Conservation (phyloP, 2,888 invertebrate genomes). For the Auanema sp. region DNA sequence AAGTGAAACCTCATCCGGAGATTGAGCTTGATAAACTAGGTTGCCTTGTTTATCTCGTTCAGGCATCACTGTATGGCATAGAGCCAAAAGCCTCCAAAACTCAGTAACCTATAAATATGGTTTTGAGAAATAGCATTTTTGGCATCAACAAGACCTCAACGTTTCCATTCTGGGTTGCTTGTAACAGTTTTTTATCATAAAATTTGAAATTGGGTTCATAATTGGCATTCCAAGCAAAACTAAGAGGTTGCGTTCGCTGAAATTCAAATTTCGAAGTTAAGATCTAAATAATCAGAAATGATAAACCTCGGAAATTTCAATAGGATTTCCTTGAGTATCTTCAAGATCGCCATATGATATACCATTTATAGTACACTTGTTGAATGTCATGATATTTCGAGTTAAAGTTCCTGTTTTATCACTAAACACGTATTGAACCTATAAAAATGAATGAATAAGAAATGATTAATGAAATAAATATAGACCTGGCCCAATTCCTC, state of each 20-base stretch:
- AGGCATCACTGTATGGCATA: slow-evolving; percentile 99
- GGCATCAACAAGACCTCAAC: slow-evolving; percentile 70
- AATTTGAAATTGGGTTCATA: slow-evolving; percentile 90
- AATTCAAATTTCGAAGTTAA: slow-evolving; percentile 8
- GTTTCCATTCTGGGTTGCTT: slow-evolving; percentile 78
- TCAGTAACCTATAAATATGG: slow-evolving; percentile 53
- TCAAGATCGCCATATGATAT: slow-evolving; percentile 83
- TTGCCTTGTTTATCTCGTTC: slow-evolving; percentile 66
- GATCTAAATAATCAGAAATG: slow-evolving; percentile 2
- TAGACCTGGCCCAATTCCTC: slow-evolving; percentile 72
- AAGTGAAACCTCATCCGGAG: slow-evolving; percentile 80
- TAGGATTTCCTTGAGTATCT: slow-evolving; percentile 51
- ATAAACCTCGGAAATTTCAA: slow-evolving; percentile 54
- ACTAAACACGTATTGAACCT: slow-evolving; percentile 98
- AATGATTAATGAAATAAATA: not conserved
- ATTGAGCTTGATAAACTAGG: slow-evolving; percentile 78
- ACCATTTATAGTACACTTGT: slow-evolving; percentile 94
- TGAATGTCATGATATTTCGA: slow-evolving; percentile 99
- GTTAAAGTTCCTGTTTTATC: slow-evolving; percentile 99
- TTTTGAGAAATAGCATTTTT: not conserved
- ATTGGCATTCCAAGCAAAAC: slow-evolving; percentile 88
- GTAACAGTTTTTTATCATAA: slow-evolving; percentile 83
- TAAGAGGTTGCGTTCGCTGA: slow-evolving; percentile 65
- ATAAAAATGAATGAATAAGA: slow-evolving; percentile 70
- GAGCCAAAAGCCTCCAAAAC: slow-evolving; percentile 78